phyloP scores from a whole-genome alignment of 2,888 invertebrate genomes.

The Harmothoe impar region DNA sequence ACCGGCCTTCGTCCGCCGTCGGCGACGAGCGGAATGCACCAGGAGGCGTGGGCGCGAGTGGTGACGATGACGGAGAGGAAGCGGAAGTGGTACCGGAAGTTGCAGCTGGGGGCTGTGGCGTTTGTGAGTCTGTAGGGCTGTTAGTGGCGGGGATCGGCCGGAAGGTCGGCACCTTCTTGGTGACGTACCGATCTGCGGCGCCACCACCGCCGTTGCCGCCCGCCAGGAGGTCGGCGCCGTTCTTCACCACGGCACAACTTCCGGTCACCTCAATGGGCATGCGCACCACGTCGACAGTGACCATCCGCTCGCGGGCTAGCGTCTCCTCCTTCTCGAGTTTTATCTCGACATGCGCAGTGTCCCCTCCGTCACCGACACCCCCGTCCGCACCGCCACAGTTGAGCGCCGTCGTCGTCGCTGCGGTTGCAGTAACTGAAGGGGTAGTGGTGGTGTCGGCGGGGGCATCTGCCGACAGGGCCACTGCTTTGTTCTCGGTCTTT shows the following conservation, averaged over 20 bases:
- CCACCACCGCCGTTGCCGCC: background rate
- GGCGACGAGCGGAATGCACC: conserved; percentile 22
- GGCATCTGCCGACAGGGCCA: background rate
- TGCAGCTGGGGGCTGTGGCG: background rate
- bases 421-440: background rate
- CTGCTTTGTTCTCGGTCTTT: background rate
- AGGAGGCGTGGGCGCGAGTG: background rate
- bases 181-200: background rate
- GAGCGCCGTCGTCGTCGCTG: background rate
- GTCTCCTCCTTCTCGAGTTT: conserved; percentile 36
- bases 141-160: background rate
- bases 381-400: background rate
- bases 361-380: background rate
- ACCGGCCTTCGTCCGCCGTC: background rate
- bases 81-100: conserved; percentile 56
- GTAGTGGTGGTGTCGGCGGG: background rate
- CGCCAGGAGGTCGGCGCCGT: background rate
- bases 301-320: conserved; percentile 25
- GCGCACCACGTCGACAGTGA: conserved; percentile 54
- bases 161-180: conserved; percentile 2
- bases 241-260: conserved; percentile 31
- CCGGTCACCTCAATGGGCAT: conserved; percentile 51
- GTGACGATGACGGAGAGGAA: conserved; percentile 32
- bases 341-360: background rate
- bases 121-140: background rate